A percentile compares a stretch with the other conserved stretches of the same genome.
phyloP scores from a whole-genome alignment of 1,140 invertebrate species.

The Drosophila leontia region DNA sequence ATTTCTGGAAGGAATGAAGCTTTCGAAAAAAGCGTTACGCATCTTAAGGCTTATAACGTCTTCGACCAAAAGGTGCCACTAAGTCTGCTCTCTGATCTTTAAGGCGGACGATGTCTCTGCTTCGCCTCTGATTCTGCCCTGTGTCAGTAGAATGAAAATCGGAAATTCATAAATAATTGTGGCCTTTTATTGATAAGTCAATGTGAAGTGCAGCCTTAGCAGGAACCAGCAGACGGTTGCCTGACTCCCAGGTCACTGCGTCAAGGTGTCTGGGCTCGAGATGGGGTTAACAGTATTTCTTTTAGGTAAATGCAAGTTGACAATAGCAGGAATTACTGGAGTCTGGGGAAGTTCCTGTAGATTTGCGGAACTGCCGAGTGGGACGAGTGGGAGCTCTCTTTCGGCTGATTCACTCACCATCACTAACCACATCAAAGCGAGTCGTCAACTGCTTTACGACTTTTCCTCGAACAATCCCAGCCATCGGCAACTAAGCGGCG shows the following conservation, averaged over 20 bases:
- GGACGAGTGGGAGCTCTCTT: conserved; percentile 9
- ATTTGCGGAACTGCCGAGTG: conserved; percentile 11
- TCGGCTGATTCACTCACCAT: conserved; percentile 42
- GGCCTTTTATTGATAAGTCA: conserved; percentile 76
- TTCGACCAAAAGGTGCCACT: neutral
- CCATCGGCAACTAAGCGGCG: conserved; percentile 24
- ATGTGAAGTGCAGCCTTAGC: conserved; percentile 61
- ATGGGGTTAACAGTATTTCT: neutral
- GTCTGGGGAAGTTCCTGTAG: too few species aligned
- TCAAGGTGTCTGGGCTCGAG: neutral
- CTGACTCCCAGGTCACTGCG: neutral
- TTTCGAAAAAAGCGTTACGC: neutral
- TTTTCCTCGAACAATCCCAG: conserved; percentile 44
- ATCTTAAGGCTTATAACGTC: neutral
- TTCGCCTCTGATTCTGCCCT: conserved; percentile 25
- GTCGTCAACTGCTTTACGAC: conserved; percentile 60
- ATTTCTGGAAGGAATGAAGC: neutral
- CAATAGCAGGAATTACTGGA: conserved; percentile 14
- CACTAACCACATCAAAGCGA: conserved; percentile 58
- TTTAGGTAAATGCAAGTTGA: conserved; percentile 34
- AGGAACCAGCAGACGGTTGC: conserved; percentile 40
- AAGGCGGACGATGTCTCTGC: conserved; percentile 25
- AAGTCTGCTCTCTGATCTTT: conserved; percentile 14
- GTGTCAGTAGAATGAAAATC: conserved; percentile 58
- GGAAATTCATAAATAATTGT: conserved; percentile 77